A percentile compares a stretch with the other conserved stretches of the same genome.
Evolutionary conservation across 2,888 invertebrate genomes (phyloP).

Genomic region (Sinodicranocentrus sp.): DNA sequence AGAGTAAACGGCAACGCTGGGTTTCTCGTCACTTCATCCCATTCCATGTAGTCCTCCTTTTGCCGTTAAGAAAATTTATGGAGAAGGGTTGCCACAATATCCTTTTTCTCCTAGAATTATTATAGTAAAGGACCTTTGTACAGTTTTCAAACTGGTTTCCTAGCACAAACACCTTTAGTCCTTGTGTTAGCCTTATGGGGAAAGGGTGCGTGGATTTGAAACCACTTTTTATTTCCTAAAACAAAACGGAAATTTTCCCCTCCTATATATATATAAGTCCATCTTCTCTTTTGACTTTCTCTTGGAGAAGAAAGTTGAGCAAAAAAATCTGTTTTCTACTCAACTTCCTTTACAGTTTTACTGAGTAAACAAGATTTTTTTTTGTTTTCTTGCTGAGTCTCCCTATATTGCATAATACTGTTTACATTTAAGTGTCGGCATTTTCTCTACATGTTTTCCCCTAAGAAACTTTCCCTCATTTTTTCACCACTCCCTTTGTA

Average conservation of each 20-base stretch:
- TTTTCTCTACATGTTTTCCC: constrained; percentile 11
- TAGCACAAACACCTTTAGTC: too few species aligned
- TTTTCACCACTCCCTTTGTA: not conserved
- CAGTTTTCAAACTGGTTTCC: too few species aligned
- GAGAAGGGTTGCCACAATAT: too few species aligned
- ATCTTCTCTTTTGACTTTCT: not conserved
- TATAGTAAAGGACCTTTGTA: too few species aligned
- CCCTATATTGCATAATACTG: constrained; percentile 51
- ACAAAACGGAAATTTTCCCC: too few species aligned
- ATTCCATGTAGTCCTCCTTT: constrained; percentile 62
- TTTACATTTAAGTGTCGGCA: constrained; percentile 46
- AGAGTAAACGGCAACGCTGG: constrained; percentile 38
- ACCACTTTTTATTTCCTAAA: too few species aligned
- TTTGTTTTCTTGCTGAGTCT: constrained; percentile 17
- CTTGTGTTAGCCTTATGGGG: too few species aligned
- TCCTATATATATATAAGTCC: not conserved
- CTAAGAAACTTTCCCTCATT: not conserved
- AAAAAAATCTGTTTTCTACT: not conserved
- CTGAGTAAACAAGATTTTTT: constrained; percentile 45
- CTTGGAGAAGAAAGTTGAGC: not conserved
- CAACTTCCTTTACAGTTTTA: too few species aligned
- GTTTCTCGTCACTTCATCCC: constrained; percentile 59
- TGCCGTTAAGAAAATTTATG: constrained; percentile 67
- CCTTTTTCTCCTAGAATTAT: too few species aligned
- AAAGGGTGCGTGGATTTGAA: too few species aligned